phyloP scores from a whole-genome alignment of 2,113 vertebrate genomes.

The Equus quagga region DNA sequence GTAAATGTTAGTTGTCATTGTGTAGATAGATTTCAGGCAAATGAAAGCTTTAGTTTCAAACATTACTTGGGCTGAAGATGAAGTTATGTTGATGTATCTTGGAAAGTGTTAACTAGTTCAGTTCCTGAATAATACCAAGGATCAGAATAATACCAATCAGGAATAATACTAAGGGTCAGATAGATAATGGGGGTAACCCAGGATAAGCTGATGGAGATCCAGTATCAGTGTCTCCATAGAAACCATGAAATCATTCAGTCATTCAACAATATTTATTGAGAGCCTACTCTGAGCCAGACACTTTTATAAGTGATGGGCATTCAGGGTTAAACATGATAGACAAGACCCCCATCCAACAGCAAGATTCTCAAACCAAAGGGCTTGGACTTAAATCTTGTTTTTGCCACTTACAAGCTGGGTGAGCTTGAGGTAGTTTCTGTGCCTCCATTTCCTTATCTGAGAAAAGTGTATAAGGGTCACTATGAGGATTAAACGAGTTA shows the following conservation, averaged over 20 bases:
- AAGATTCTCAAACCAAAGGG: neutral
- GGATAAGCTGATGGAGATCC: neutral
- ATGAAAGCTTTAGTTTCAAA: slow-evolving; percentile 25
- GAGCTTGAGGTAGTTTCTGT: neutral
- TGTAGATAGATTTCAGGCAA: neutral
- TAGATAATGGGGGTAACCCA: neutral
- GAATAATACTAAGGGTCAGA: neutral
- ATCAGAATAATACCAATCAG: no score
- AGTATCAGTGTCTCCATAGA: neutral
- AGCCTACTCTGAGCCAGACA: neutral
- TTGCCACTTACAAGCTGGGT: neutral
- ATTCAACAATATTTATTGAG: neutral
- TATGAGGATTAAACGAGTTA: neutral
- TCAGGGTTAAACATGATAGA: neutral
- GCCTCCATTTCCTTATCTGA: neutral
- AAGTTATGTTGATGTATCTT: neutral
- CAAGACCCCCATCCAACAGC: neutral
- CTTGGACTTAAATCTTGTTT: neutral
- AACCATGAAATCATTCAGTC: neutral
- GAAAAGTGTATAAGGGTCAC: neutral
- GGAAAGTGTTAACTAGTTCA: neutral
- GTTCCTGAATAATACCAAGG: neutral
- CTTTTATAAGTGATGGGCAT: neutral
- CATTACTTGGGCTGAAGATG: neutral
- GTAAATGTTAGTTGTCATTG: neutral